phyloP scores from a whole-genome alignment of 2,113 vertebrate genomes.

The Agapornis roseicollis region DNA sequence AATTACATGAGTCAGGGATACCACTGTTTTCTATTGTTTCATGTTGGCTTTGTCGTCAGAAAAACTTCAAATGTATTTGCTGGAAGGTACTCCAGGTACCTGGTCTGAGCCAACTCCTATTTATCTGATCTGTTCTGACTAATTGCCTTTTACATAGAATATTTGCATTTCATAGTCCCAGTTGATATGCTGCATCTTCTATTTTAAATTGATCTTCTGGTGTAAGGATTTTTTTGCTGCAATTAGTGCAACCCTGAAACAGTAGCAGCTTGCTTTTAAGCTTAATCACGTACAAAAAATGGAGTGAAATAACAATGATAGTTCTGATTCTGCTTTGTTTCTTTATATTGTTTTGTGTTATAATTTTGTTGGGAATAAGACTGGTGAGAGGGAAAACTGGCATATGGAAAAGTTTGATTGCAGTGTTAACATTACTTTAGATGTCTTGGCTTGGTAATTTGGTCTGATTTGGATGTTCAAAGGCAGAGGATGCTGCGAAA shows the following conservation, averaged over 20 bases:
- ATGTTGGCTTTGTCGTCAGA: neutral
- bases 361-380: neutral
- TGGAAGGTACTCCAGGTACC: neutral
- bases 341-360: neutral
- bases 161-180: neutral
- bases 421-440: neutral
- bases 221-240: neutral
- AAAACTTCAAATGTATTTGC: neutral
- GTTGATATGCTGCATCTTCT: neutral
- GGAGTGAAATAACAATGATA: neutral
- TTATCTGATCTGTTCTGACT: neutral
- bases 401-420: neutral
- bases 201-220: neutral
- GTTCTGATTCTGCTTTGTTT: neutral
- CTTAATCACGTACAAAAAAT: neutral
- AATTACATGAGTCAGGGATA: neutral
- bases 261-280: neutral
- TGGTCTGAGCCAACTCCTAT: neutral
- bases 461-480: neutral
- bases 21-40: neutral
- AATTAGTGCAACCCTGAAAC: neutral
- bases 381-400: neutral
- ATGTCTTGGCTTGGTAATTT: neutral
- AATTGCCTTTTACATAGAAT: neutral
- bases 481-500: neutral